These are phyloP conservation scores for Amiota communis DNA, from an alignment of 2,888 invertebrate species.

Conservation along the genomic window DNA sequence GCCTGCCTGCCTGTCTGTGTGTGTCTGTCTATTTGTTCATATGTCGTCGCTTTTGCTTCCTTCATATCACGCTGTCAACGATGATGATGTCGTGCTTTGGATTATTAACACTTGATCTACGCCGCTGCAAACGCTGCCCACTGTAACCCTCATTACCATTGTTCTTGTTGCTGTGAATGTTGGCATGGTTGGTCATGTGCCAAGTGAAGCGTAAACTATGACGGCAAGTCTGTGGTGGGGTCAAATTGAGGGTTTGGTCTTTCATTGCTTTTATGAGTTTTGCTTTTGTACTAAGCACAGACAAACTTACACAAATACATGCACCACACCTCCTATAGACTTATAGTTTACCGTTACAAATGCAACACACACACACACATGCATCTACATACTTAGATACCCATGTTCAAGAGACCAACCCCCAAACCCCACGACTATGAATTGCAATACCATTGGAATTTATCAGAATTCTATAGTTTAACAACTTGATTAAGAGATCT, in stretches of 20 bases:
- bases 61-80: constrained; percentile 37
- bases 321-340: neutral
- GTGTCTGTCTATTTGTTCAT: neutral
- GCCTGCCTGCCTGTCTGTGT: neutral
- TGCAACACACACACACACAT: neutral
- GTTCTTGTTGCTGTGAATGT: constrained; percentile 35
- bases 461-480: no score
- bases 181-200: constrained; percentile 40
- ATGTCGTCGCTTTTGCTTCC: neutral
- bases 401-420: no score
- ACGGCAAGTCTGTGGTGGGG: constrained; percentile 41
- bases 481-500: no score
- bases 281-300: no score
- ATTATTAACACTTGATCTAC: constrained; percentile 60
- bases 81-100: constrained; percentile 47
- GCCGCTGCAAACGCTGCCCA: constrained; percentile 23
- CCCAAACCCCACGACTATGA: no score
- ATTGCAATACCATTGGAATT: no score
- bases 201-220: constrained; percentile 57
- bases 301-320: no score
- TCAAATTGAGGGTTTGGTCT: constrained; percentile 49
- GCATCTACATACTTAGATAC: no score
- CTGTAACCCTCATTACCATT: constrained; percentile 30
- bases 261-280: constrained; percentile 1
- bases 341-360: neutral